Conservation (phyloP, 2,113 vertebrate species). For the rat (Rattus norvegicus) region DNA sequence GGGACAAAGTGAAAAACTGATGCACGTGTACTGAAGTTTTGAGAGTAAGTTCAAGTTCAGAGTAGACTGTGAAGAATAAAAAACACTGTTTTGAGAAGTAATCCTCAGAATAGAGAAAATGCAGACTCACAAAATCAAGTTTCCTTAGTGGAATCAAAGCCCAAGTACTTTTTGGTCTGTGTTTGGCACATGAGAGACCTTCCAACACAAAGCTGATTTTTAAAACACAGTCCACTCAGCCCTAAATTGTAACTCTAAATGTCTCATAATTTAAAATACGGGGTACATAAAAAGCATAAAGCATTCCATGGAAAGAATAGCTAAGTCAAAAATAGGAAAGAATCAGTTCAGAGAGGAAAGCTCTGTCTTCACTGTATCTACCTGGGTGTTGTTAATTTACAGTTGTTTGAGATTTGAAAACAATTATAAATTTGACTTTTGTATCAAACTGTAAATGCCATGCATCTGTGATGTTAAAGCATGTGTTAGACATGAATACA, state of each 20-base stretch:
- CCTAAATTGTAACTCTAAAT: neutral
- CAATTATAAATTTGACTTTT: constrained; percentile 78
- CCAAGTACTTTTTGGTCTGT: neutral
- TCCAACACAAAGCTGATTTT: neutral
- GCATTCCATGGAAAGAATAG: neutral
- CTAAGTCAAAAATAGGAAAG: neutral
- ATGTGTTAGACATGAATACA: constrained; percentile 77
- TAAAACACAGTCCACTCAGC: neutral
- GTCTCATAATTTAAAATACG: neutral
- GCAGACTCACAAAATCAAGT: neutral
- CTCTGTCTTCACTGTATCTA: neutral
- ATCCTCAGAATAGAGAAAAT: neutral
- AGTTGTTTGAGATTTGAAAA: constrained; percentile 85
- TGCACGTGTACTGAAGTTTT: neutral
- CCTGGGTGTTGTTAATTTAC: constrained; percentile 4
- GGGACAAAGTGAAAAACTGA: neutral
- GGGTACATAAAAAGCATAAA: neutral
- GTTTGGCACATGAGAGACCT: neutral
- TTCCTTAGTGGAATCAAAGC: neutral
- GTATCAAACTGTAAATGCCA: constrained; percentile 76
- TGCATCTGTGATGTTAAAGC: constrained; percentile 78
- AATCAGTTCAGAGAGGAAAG: neutral
- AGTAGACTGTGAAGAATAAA: neutral
- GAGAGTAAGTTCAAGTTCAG: neutral
- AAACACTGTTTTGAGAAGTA: neutral